Percentiles rank a stretch among this genome's conserved stretches.
phyloP scores from a whole-genome alignment of 2,113 vertebrate genomes.

The Ictalurus punctatus region DNA sequence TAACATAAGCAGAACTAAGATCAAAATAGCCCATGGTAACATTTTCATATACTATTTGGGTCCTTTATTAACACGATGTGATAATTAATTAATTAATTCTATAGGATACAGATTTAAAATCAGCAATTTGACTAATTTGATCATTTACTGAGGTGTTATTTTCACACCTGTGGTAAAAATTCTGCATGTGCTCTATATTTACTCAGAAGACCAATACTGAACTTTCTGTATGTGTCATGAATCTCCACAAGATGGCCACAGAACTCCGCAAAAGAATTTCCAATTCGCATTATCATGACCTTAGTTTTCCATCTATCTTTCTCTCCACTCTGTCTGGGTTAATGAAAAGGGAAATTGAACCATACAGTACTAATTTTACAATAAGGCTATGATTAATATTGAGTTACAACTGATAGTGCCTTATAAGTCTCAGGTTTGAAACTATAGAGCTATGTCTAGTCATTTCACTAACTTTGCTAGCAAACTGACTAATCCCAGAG shows the following conservation, averaged over 20 bases:
- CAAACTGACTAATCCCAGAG: slow-evolving; percentile 30
- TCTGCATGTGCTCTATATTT: background rate
- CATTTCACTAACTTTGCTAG: slow-evolving; percentile 42
- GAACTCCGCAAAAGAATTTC: slow-evolving; percentile 52
- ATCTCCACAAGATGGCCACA: slow-evolving; percentile 71
- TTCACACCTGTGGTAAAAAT: background rate
- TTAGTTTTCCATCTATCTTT: background rate
- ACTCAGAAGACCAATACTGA: background rate
- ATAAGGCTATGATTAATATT: background rate
- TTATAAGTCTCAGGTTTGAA: slow-evolving; percentile 66
- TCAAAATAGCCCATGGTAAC: background rate
- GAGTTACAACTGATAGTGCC: slow-evolving; percentile 63
- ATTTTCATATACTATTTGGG: background rate
- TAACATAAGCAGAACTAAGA: background rate
- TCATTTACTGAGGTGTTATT: background rate
- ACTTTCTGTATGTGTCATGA: slow-evolving; percentile 16
- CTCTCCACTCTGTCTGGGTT: background rate
- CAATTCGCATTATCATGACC: background rate
- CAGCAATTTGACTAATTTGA: background rate
- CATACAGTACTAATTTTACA: background rate
- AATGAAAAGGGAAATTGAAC: background rate
- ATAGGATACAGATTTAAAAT: background rate
- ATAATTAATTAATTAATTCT: background rate
- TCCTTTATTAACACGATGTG: background rate
- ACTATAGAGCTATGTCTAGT: slow-evolving; percentile 59